Conservation (phyloP, 2,113 vertebrate genomes). For the Chaetodon trifascialis region DNA sequence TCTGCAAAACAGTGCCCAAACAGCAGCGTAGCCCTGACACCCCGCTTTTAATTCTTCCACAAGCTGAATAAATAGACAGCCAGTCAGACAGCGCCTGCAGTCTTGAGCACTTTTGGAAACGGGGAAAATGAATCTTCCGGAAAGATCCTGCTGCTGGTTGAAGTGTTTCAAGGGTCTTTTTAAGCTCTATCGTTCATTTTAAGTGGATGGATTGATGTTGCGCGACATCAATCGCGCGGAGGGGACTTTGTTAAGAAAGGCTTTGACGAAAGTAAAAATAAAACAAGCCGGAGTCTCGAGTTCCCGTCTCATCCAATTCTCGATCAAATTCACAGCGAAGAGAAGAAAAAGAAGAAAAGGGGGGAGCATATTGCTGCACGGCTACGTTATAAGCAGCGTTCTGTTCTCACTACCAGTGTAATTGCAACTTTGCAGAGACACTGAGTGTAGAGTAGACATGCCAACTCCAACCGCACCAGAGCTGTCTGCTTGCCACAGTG, state of each 20-base stretch:
- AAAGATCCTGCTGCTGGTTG: conserved; percentile 26
- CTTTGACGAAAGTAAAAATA: conserved; percentile 58
- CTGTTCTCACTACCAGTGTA: conserved; percentile 78
- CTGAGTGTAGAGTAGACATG: conserved; percentile 73
- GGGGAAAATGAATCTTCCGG: conserved; percentile 15
- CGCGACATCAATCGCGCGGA: conserved; percentile 47
- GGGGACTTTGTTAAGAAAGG: conserved; percentile 25
- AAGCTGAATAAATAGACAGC: conserved; percentile 77
- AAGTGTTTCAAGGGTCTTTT: conserved; percentile 40
- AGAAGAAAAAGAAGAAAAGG: conserved; percentile 34
- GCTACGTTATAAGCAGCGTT: conserved; percentile 67
- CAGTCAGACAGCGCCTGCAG: conserved; percentile 30
- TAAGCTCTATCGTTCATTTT: conserved; percentile 25
- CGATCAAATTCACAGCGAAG: conserved; percentile 57
- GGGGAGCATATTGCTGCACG: conserved; percentile 27
- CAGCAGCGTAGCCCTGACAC: conserved; percentile 49
- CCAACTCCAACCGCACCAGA: conserved; percentile 79
- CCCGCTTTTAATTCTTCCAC: conserved; percentile 74
- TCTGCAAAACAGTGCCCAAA: conserved; percentile 75
- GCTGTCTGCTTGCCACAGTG: conserved; percentile 76
- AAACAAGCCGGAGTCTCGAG: conserved; percentile 46
- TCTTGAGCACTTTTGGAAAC: conserved; percentile 33
- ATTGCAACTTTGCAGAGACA: conserved; percentile 78
- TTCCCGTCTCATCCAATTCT: conserved; percentile 54
- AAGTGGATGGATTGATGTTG: conserved; percentile 32